Evolutionary conservation across 1,140 invertebrate species (phyloP), one percentile per base, ranked within the genome.

Genomic region (Andrena cerasifolii): DNA sequence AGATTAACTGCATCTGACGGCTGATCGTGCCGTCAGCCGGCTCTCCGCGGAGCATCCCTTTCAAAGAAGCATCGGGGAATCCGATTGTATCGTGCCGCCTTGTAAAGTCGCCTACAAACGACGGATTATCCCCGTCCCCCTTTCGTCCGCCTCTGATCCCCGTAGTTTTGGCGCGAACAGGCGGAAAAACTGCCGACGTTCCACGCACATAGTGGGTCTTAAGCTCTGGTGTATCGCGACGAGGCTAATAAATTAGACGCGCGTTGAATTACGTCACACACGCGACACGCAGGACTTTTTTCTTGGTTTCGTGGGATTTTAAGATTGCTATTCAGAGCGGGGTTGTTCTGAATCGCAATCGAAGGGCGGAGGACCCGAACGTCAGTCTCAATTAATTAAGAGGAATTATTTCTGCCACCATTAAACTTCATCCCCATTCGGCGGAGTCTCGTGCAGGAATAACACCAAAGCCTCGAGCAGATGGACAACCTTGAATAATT

Each of bases 31-130:
- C 43, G 62, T 45, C 12, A 4, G 28, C 63, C 14, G 7, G 31
- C 26, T 21, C 18, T 21, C 2, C 21, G 14, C 16, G 26, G 47
- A 18, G 24, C 2, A 4, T 2, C 31, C 56, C 36, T 8, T 3
- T 31, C 18, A 21, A 58, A 58, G 24, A 26, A 31, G n/a, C 43
- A 45, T 18, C 47, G 24, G 5, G 16, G 12, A 65, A 66, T 28
- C 47, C 33, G 47, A 74, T 74, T 54, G 31, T 43, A 65, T 33
- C 61, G 24, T 24, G 47, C 24, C 49, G 71, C 33, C 33, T 53
- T 47, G 5, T 40, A 26, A 63, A 63, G 24, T 73, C 45, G 71
- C 10, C 40, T 53, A 63, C 49, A 65, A 74, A 74, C 47, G 47
- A 24, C 49, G 61, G 59, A 74, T 66, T 54, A 66, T 74, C 58